Conservation (phyloP, 2,888 invertebrate species). For the Zhengitettix transpicula region DNA sequence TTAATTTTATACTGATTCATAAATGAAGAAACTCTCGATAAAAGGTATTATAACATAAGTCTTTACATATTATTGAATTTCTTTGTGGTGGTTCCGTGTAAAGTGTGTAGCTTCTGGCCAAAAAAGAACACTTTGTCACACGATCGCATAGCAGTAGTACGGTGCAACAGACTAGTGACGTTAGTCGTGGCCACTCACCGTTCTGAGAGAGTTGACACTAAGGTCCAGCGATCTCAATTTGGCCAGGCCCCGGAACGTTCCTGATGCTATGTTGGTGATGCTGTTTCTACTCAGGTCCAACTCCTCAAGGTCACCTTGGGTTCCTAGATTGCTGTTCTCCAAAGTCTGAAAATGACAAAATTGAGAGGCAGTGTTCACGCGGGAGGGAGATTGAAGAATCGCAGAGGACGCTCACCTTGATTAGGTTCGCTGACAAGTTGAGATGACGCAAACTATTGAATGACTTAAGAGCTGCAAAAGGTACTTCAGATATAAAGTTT, state of each 20-base stretch:
- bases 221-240: slow-evolving; percentile 59
- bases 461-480: slow-evolving; percentile 55
- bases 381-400: too few relatives aligned
- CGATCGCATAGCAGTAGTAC: too few relatives aligned
- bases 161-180: too few relatives aligned
- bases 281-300: slow-evolving; percentile 73
- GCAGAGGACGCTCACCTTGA: slow-evolving; percentile 38
- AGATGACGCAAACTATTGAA: slow-evolving; percentile 52
- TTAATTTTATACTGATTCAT: too few relatives aligned
- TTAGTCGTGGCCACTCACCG: slow-evolving; percentile 38
- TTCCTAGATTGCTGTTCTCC: slow-evolving; percentile 53
- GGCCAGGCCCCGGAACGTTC: slow-evolving; percentile 60
- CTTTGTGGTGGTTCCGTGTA: too few relatives aligned
- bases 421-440: slow-evolving; percentile 71
- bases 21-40: too few relatives aligned
- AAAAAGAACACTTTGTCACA: too few relatives aligned
- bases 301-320: slow-evolving; percentile 48
- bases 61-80: too few relatives aligned
- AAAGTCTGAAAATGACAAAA: slow-evolving; percentile 41
- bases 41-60: too few relatives aligned
- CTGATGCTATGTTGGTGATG: slow-evolving; percentile 62
- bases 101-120: too few relatives aligned
- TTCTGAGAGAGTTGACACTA: slow-evolving; percentile 71
- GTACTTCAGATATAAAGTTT: slow-evolving; percentile 72
- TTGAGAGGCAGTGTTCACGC: too few relatives aligned